Evolutionary conservation across 53 echinoderm and acorn worm species (phyloP).

Genomic region (Mesocentrotus franciscanus): DNA sequence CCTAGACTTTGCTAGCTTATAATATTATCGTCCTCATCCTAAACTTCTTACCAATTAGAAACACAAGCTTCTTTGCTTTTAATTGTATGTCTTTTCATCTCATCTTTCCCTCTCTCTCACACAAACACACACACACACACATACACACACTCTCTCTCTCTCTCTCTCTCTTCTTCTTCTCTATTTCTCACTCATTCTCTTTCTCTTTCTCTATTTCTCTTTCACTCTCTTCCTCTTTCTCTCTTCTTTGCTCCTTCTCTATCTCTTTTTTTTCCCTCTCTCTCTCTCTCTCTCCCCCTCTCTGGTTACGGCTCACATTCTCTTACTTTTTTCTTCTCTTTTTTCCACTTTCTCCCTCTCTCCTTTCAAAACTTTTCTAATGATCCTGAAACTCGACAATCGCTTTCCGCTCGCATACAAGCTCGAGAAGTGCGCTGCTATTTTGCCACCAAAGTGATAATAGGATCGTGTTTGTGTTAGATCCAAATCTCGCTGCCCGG

Average conservation of each 20-base stretch:
- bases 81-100: not conserved
- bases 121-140: not conserved
- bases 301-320: not conserved
- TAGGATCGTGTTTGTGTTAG: conserved; percentile 50
- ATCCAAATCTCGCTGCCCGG: not conserved
- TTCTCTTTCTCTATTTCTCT: not conserved
- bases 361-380: conserved; percentile 5
- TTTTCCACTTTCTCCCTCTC: not conserved
- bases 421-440: conserved; percentile 3
- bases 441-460: conserved; percentile 38
- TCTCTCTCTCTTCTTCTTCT: not conserved
- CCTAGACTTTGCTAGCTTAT: not conserved
- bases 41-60: not conserved
- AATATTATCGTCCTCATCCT: not conserved
- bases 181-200: too few species aligned
- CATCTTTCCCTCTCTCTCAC: not conserved
- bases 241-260: not conserved
- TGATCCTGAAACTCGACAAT: not conserved
- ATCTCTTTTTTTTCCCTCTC: not conserved
- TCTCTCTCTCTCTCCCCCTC: not conserved
- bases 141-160: not conserved
- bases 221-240: not conserved
- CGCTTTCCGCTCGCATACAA: conserved; percentile 1
- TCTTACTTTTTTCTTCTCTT: not conserved
- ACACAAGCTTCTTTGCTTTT: too few species aligned